These are phyloP conservation scores for Crossocerus cetratus DNA, from an alignment of 2,888 invertebrate species.

Conservation along the genomic window DNA sequence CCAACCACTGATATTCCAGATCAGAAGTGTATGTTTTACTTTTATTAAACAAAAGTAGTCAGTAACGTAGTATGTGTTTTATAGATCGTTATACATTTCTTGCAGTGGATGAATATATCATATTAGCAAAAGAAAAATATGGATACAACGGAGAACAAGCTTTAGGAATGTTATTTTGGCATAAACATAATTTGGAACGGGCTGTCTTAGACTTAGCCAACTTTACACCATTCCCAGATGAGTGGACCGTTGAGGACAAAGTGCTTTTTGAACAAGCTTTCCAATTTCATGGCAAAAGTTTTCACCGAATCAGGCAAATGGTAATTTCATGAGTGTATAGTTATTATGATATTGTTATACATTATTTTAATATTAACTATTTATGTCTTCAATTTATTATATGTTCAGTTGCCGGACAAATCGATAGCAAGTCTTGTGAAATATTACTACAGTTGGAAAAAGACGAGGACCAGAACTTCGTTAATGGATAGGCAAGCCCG, in stretches of 20 bases:
- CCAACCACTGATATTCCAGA: slow-evolving; percentile 94
- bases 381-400: slow-evolving; percentile 13
- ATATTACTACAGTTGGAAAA: slow-evolving; percentile 99
- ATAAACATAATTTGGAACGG: slow-evolving; percentile 95
- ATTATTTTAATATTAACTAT: neutral
- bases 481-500: slow-evolving; percentile 93
- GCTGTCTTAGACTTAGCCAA: slow-evolving; percentile 96
- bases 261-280: slow-evolving; percentile 98
- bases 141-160: slow-evolving; percentile 99
- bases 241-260: slow-evolving; percentile 99
- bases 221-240: slow-evolving; percentile 98
- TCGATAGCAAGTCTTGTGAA: slow-evolving; percentile 96
- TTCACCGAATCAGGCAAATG: slow-evolving; percentile 98
- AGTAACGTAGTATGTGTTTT: slow-evolving; percentile 11
- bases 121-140: slow-evolving; percentile 96
- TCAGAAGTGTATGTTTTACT: slow-evolving; percentile 85
- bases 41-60: neutral
- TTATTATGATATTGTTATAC: neutral
- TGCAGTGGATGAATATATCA: slow-evolving; percentile 96
- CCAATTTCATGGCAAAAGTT: slow-evolving; percentile 98
- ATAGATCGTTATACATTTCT: slow-evolving; percentile 4
- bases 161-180: slow-evolving; percentile 98
- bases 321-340: slow-evolving; percentile 77
- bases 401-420: slow-evolving; percentile 93
- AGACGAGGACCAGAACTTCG: slow-evolving; percentile 93